These are phyloP conservation scores for Carollia perspicillata DNA, from an alignment of 2,113 vertebrate genomes.

Conservation along the genomic window DNA sequence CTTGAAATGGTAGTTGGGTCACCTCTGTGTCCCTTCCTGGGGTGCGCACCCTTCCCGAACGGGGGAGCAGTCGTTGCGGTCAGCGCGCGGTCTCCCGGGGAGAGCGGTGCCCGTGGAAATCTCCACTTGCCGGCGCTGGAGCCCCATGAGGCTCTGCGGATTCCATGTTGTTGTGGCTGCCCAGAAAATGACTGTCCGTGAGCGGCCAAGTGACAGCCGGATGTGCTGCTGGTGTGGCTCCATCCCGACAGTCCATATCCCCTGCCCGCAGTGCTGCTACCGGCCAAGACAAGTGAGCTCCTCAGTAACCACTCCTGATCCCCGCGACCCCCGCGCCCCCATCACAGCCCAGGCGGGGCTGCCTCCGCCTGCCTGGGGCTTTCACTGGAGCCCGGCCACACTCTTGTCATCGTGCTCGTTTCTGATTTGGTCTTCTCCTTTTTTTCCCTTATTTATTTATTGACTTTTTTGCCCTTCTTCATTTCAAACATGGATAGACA, in stretches of 20 bases:
- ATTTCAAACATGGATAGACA: not conserved
- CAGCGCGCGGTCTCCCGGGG: not conserved
- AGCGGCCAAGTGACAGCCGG: not conserved
- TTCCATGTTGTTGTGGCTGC: not conserved
- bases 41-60: not conserved
- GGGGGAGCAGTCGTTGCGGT: not conserved
- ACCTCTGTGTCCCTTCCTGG: not conserved
- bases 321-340: accelerated
- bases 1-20: not conserved
- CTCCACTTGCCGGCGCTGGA: not conserved
- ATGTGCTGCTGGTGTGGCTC: not conserved
- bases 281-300: not conserved
- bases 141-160: not conserved
- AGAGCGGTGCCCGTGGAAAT: not conserved
- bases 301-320: not conserved
- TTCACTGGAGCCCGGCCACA: not conserved
- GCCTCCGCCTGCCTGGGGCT: not conserved
- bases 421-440: not conserved
- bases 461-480: not conserved
- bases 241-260: not conserved
- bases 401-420: accelerated
- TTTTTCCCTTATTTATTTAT: not conserved
- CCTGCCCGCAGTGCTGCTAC: not conserved
- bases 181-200: not conserved
- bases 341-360: not conserved